These are phyloP conservation scores for Urocitellus parryii DNA, from an alignment of 2,113 vertebrate species.

Conservation along the genomic window DNA sequence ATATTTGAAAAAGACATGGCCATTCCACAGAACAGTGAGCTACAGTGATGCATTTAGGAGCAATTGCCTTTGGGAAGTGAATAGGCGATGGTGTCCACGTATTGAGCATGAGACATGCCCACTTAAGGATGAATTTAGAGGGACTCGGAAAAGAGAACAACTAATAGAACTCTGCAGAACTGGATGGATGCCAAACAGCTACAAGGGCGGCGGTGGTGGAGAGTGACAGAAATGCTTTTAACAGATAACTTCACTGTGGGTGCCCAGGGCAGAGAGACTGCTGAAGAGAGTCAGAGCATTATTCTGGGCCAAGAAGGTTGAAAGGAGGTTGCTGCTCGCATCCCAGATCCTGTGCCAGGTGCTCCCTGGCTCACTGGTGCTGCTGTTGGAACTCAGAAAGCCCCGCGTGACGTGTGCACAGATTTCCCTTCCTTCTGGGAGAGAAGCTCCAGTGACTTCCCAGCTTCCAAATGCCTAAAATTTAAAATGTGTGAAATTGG, in stretches of 20 bases:
- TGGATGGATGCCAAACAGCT: neutral
- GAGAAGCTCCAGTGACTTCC: neutral
- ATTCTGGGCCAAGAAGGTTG: neutral
- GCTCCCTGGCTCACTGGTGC: neutral
- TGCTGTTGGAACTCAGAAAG: neutral
- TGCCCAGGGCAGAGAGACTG: neutral
- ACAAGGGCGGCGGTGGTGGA: fast-evolving
- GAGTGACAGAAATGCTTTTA: neutral
- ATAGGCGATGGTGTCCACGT: neutral
- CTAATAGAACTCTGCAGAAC: neutral
- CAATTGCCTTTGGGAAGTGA: neutral
- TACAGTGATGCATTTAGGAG: neutral
- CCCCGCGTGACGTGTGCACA: fast-evolving
- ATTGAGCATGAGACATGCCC: neutral
- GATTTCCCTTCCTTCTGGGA: neutral
- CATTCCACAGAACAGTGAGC: neutral
- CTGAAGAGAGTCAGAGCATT: neutral
- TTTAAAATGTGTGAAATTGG: neutral
- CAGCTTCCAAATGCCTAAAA: neutral
- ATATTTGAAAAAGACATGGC: neutral
- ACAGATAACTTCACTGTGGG: neutral
- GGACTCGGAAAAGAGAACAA: neutral
- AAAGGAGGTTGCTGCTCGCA: neutral
- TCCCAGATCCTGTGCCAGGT: fast-evolving
- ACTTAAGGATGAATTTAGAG: neutral